Evolutionary conservation across 2,797 vertebrate genomes (phyloP).

Genomic region (Gobio occitaniae): DNA sequence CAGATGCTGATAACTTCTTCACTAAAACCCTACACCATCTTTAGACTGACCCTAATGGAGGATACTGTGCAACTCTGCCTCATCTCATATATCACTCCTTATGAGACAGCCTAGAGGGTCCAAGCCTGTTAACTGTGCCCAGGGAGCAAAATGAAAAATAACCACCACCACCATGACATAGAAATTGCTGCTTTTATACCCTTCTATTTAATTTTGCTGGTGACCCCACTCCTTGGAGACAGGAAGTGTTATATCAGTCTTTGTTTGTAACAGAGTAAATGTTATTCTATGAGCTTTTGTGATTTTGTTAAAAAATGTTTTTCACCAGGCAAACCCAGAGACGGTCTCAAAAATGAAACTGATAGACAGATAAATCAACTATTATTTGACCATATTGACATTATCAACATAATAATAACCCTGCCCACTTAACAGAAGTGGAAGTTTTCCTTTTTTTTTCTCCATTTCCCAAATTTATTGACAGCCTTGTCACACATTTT

Average conservation of each 20-base stretch:
- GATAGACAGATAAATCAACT: not conserved
- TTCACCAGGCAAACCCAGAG: not conserved
- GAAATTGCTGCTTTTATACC: conserved; percentile 53
- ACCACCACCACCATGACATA: conserved; percentile 64
- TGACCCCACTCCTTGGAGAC: conserved; percentile 51
- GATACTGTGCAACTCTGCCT: conserved; percentile 57
- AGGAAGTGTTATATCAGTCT: conserved; percentile 52
- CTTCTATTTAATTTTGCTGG: conserved; percentile 27
- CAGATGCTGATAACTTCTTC: conserved; percentile 63
- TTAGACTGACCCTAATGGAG: conserved; percentile 68
- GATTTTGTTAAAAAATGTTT: conserved; percentile 11
- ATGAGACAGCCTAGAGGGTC: conserved; percentile 66
- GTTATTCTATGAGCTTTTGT: not conserved
- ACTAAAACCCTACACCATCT: conserved; percentile 51
- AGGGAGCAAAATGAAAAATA: conserved; percentile 60
- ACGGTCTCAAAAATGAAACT: not conserved
- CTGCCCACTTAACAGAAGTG: not conserved
- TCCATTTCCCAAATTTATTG: not conserved
- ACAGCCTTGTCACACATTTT: not conserved
- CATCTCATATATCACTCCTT: conserved; percentile 71
- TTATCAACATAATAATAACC: not conserved
- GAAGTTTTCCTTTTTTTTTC: not conserved
- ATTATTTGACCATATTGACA: not conserved
- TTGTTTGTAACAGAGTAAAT: conserved; percentile 27
- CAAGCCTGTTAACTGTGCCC: conserved; percentile 59